Base-by-base conservation (phyloP, 2,888 invertebrate genomes). In the Lutraria lutraria region DNA sequence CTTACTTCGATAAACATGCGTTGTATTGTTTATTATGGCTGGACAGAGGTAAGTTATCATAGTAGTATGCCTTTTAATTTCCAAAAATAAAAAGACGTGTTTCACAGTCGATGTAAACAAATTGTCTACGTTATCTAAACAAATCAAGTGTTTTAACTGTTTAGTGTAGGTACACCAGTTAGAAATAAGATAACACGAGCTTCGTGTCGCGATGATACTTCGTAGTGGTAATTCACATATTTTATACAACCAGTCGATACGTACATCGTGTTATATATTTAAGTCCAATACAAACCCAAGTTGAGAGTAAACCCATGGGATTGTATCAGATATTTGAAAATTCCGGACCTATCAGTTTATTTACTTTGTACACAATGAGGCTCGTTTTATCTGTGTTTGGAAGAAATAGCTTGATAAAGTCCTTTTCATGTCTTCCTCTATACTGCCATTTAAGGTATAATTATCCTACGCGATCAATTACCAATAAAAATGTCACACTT, bases 301-400 rank as follows among this genome's bases (percentile, higher is more conserved):
- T 68, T 68, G 63, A 68, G 25, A 68, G n/a, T 12, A 68, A 25
- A 68, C 4, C 63, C 63, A 25, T 68, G 25, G 63, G 63, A 68
- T 68, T 68, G 63, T 68, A 68, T 68, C 63, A 10, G n/a, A 68
- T 25, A 25, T 68, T 68, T 68, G 25, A 68, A 68, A 21, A 68
- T n/a, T 68, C 79, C 29, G 21, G 34, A 21, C 34, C 52, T 12
- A 34, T 52, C 52, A 21, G 79, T 79, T 79, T 79, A 52, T 79
- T 79, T 79, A 34, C 79, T 34, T n/a, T 79, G 79, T 79, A 43
- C 31, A 79, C 79, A 79, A 79, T 79, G 31, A 19, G 52, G 6
- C 52, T 21, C 52, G 34, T 79, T 8, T 34, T 79, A 79, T 68
- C 63, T 12, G n/a, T n/a, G 63, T 68, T 68, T 68, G 63, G 63